phyloP scores from a whole-genome alignment of 2,888 invertebrate species.

The Rapana venosa region DNA sequence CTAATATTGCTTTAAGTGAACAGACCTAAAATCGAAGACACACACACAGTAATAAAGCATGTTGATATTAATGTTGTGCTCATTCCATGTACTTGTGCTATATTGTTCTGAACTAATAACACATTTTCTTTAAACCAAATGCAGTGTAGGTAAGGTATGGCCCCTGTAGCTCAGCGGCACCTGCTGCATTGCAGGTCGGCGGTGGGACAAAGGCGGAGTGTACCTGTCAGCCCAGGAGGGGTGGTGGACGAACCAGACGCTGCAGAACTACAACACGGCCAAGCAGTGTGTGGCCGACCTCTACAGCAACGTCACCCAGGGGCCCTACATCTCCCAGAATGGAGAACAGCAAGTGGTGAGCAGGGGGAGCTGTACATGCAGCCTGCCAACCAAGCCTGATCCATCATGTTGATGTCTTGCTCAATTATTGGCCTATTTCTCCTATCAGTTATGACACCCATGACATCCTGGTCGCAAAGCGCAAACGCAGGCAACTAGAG shows the following conservation, averaged over 20 bases:
- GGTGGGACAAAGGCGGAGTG: conserved; percentile 62
- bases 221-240: conserved; percentile 46
- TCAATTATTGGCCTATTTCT: neutral
- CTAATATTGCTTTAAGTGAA: too few species aligned
- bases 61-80: too few species aligned
- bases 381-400: neutral
- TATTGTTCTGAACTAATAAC: too few species aligned
- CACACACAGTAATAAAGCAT: too few species aligned
- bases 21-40: too few species aligned
- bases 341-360: neutral
- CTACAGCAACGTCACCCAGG: conserved; percentile 46
- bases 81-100: too few species aligned
- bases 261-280: conserved; percentile 56
- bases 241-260: conserved; percentile 71
- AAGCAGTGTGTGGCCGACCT: conserved; percentile 60
- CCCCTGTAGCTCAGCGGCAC: neutral
- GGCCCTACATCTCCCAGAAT: conserved; percentile 33
- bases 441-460: neutral
- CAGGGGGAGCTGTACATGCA: neutral
- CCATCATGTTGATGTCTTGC: neutral
- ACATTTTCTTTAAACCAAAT: too few species aligned
- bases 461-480: neutral
- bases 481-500: neutral
- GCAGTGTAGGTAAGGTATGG: too few species aligned
- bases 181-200: conserved; percentile 58